phyloP scores from a whole-genome alignment of 2,797 vertebrate species.

The Sebastes kiyomatsui region DNA sequence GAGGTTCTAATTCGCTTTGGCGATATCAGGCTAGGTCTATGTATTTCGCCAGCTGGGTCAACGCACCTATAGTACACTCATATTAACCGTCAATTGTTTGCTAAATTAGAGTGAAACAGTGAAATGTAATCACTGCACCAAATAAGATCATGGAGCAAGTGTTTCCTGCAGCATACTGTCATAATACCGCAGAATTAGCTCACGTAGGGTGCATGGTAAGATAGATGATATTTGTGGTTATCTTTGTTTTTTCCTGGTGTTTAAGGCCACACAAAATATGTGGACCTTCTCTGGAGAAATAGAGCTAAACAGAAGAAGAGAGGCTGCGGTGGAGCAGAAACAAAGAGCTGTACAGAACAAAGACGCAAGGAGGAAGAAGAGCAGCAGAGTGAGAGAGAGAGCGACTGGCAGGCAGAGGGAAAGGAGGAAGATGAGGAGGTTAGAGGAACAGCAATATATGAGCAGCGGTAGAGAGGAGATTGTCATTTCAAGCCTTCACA shows the following conservation, averaged over 20 bases:
- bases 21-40: not conserved
- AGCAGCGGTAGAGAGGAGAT: constrained; percentile 7
- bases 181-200: not conserved
- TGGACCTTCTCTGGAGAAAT: not conserved
- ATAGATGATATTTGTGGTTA: not conserved
- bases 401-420: not conserved
- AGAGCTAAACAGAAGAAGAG: not conserved
- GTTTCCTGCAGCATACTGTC: not conserved
- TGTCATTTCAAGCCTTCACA: constrained; percentile 39
- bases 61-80: not conserved
- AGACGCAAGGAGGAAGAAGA: not conserved
- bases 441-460: not conserved
- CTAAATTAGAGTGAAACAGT: not conserved
- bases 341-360: constrained; percentile 2
- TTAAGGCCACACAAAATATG: not conserved
- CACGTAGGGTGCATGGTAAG: not conserved
- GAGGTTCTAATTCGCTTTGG: not conserved
- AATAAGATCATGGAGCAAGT: not conserved
- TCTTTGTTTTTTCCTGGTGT: not conserved
- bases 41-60: not conserved
- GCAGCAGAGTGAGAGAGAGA: not conserved
- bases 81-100: not conserved
- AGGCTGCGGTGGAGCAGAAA: not conserved
- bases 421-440: not conserved
- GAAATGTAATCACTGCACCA: not conserved